Base-by-base conservation (phyloP, 2,888 invertebrate species). In the Melanophora roralis region DNA sequence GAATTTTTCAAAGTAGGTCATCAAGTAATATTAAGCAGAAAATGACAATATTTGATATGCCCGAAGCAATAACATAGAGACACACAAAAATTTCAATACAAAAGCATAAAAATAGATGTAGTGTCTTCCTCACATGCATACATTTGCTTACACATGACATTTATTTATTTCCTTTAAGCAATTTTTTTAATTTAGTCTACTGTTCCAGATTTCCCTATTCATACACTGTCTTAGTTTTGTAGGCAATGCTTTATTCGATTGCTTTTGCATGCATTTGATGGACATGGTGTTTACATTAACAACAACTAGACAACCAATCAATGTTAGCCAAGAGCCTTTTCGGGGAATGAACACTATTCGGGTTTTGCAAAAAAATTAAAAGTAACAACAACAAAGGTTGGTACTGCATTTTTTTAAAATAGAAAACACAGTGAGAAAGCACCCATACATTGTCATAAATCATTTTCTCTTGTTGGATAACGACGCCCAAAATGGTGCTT, bases 251-350 rank as follows among this genome's bases (percentile, higher is more conserved):
- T 57, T 19, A 45, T 19, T n/a, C 40, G 21, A 51, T 36, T 65
- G 9, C 45, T 32, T 38, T 23, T 23, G 14, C 14, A 64, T 47
- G 27, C 38, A 45, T 53, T 36, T 59, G 51, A 69, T 64, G 27
- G 12, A 51, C 59, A 65, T 75, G 36, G 47, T 59, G 51, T 72
- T 68, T 75, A 36, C 38, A 68, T 68, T 47, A 1, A 32, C 40
- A 74, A 74, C 73, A 74, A 64, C 68, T 78, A 75, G 74, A 79
- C 74, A 79, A 69, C 60, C 65, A 69, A 59, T n/a, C n/a, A n/a
- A n/a, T n/a, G n/a, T n/a, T n/a, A n/a, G n/a, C n/a, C n/a, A n/a
- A n/a, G n/a, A n/a, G n/a, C n/a, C n/a, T n/a, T n/a, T n/a, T n/a
- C n/a, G n/a, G n/a, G n/a, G n/a, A n/a, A n/a, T n/a, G n/a, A n/a